Conservation (phyloP, 1,140 invertebrate genomes). For the Trinorchestia longiramus region DNA sequence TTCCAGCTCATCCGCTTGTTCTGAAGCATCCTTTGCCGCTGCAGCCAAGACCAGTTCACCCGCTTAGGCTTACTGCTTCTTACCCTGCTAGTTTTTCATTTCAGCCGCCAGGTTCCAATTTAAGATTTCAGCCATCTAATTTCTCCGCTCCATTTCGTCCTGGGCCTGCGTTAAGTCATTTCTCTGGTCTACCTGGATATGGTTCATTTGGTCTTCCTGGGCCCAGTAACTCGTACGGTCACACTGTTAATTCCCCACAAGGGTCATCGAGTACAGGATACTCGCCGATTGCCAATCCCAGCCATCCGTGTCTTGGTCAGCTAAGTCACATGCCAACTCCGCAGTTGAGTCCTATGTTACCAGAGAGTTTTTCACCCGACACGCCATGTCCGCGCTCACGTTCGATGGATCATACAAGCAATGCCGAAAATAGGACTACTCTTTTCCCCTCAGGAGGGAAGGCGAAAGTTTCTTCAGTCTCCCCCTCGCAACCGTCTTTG, state of each 20-base stretch:
- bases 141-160: background rate
- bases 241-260: background rate
- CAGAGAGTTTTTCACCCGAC: background rate
- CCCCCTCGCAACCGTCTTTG: background rate
- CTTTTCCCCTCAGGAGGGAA: background rate
- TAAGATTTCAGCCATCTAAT: background rate
- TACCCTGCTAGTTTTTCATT: background rate
- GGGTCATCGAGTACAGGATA: background rate
- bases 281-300: background rate
- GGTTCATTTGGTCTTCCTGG: background rate
- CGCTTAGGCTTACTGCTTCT: background rate
- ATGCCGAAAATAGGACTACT: background rate
- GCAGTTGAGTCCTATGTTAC: background rate
- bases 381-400: background rate
- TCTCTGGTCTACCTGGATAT: background rate
- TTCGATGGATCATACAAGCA: background rate
- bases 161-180: background rate
- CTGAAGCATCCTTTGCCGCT: background rate
- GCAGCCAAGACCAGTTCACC: background rate
- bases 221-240: background rate
- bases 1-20: background rate
- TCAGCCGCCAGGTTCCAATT: background rate
- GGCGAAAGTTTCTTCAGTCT: background rate
- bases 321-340: background rate
- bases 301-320: background rate